phyloP scores from a whole-genome alignment of 2,888 invertebrate species.

The Lucinisca nassula region DNA sequence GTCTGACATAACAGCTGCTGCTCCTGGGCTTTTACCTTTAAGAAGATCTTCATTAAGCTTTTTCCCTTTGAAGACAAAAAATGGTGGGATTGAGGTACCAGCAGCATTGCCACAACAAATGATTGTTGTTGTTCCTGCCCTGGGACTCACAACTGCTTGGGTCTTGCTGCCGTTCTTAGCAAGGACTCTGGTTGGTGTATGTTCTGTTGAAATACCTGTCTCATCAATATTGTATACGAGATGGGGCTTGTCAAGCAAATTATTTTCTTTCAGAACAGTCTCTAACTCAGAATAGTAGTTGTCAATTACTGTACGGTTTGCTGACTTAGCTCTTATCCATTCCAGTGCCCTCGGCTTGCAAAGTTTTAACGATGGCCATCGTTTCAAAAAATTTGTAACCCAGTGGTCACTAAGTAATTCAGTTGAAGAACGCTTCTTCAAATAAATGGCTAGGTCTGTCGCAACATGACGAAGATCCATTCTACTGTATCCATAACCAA shows the following conservation, averaged over 20 bases:
- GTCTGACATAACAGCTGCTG: not conserved
- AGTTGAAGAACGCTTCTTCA: not conserved
- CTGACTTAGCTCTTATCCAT: not conserved
- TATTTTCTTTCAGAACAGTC: not conserved
- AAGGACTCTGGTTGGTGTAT: conserved; percentile 4
- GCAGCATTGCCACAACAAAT: conserved; percentile 21
- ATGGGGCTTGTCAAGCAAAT: conserved; percentile 31
- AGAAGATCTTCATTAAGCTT: conserved; percentile 22
- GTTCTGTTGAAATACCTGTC: conserved; percentile 19
- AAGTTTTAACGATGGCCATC: no score
- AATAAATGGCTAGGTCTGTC: not conserved
- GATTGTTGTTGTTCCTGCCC: not conserved
- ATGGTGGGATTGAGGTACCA: conserved; percentile 8
- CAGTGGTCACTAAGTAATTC: not conserved
- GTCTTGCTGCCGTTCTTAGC: not conserved
- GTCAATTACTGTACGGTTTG: not conserved
- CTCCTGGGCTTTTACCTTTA: not conserved
- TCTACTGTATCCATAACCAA: not conserved
- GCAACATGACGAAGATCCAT: not conserved
- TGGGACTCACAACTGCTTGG: not conserved
- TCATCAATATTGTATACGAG: conserved; percentile 25
- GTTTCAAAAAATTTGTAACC: not conserved
- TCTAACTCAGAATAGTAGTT: not conserved
- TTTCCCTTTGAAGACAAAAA: conserved; percentile 25
- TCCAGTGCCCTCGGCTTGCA: not conserved